phyloP scores from a whole-genome alignment of 1,140 invertebrate species.

The Teleogryllus occipitalis region DNA sequence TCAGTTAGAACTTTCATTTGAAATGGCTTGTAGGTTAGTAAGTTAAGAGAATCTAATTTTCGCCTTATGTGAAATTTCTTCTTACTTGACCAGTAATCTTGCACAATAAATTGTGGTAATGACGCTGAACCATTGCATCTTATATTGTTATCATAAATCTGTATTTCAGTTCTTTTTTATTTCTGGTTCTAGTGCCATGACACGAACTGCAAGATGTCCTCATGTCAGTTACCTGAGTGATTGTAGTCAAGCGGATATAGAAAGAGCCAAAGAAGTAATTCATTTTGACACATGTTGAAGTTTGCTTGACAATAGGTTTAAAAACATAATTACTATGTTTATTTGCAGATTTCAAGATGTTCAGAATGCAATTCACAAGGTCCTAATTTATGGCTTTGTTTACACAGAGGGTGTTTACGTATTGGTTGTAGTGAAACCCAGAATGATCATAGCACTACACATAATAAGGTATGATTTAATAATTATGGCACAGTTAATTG shows the following conservation, averaged over 20 bases:
- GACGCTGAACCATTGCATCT: neutral
- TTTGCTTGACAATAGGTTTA: neutral
- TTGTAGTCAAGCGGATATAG: slow-evolving; percentile 7
- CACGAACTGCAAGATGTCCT: slow-evolving; percentile 9
- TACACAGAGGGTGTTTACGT: slow-evolving; percentile 64
- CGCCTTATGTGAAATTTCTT: neutral
- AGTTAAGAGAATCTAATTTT: too few relatives aligned
- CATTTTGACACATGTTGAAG: neutral
- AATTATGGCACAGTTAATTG: neutral
- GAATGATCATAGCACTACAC: slow-evolving; percentile 68
- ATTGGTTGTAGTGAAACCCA: slow-evolving; percentile 70
- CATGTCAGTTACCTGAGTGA: slow-evolving; percentile 9
- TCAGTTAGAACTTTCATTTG: neutral
- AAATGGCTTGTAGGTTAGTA: too few relatives aligned
- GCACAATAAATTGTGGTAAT: neutral
- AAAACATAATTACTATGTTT: neutral
- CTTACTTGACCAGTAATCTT: neutral
- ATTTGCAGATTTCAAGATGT: slow-evolving; percentile 37
- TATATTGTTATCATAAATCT: neutral
- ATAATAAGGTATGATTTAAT: slow-evolving; percentile 50
- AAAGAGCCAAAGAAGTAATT: slow-evolving; percentile 14
- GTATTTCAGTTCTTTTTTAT: neutral
- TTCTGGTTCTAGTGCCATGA: neutral
- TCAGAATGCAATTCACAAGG: slow-evolving; percentile 53
- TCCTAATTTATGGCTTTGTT: slow-evolving; percentile 76